Evolutionary conservation across 1,140 invertebrate species (phyloP), one percentile per base, ranked within the genome.

Genomic region (Micrasema longulum): DNA sequence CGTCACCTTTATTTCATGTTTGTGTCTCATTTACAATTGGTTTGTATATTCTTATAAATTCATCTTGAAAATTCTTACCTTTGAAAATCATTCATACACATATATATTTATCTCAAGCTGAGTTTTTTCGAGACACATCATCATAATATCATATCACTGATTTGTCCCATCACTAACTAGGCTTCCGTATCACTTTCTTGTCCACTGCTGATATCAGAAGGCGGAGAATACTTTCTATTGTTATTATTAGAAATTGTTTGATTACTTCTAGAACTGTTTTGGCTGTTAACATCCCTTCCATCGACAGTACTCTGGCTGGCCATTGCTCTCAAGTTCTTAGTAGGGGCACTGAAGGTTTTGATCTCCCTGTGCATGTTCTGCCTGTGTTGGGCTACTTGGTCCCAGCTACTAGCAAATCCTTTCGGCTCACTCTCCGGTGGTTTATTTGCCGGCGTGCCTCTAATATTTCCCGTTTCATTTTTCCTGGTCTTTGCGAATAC

Each of bases 321-420:
- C 69, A 72, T 75, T 14, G n/a, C 52, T 48, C 70, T 55, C 43
- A 75, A 35, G 41, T 72, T 75, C 6, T 41, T 72, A 20, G 38
- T 38, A 7, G 41, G 53, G 35, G 60, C n/a, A 57, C n/a, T 66
- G 20, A 47, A 18, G 41, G 74, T 12, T 62, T 64, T 70, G 3
- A 62, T 10, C 16, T 73, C 68, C n/a, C 68, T 57, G 5, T 76
- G 41, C 22, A 84, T 78, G 69, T 84, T 80, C 64, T 83, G 76
- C 55, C 83, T 77, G 53, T 86, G 84, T 43, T 82, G 74, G 0
- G 82, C 79, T 64, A 86, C 79, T 55, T 85, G 71, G 52, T 84
- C 83, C 84, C 84, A 86, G 68, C 80, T 84, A n/a, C 80, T 80
- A 0, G 74, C n/a, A 50, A 76, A 75, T 6, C 36, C 63, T 10